A percentile compares a stretch with the other conserved stretches of the same genome.
Conservation (phyloP, 2,113 vertebrate species). For the Leucopsar rothschildi region DNA sequence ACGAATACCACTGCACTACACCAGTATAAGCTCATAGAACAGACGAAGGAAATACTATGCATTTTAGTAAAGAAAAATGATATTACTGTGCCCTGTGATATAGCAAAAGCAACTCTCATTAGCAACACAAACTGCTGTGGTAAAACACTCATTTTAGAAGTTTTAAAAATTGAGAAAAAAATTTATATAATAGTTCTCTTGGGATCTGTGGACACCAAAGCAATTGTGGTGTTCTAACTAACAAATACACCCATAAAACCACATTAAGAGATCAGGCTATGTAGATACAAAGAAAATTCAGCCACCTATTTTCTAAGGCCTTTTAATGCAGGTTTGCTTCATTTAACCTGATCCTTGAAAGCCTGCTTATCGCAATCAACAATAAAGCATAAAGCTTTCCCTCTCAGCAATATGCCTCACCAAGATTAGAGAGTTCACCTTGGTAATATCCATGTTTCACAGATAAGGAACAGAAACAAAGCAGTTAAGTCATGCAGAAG, state of each 20-base stretch:
- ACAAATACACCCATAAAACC: background rate
- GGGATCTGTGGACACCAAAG: background rate
- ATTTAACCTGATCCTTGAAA: slow-evolving; percentile 13
- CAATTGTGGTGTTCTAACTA: background rate
- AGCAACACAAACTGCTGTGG: background rate
- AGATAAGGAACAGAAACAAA: slow-evolving; percentile 36
- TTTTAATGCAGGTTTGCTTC: background rate
- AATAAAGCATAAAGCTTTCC: background rate
- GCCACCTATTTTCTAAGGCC: background rate
- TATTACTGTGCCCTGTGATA: background rate
- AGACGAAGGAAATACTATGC: background rate
- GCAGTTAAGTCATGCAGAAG: background rate
- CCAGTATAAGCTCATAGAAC: background rate
- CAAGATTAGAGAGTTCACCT: background rate
- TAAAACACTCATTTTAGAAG: background rate
- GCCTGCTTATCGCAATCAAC: background rate
- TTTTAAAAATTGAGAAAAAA: background rate
- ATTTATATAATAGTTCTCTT: background rate
- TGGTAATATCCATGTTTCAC: background rate
- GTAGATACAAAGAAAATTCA: background rate
- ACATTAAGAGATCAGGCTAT: background rate
- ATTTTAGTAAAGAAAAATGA: background rate
- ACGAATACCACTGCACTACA: background rate
- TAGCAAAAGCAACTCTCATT: background rate
- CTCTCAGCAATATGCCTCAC: background rate